Base-by-base conservation (phyloP, 1,140 invertebrate species). In the Aleiodes sp. region DNA sequence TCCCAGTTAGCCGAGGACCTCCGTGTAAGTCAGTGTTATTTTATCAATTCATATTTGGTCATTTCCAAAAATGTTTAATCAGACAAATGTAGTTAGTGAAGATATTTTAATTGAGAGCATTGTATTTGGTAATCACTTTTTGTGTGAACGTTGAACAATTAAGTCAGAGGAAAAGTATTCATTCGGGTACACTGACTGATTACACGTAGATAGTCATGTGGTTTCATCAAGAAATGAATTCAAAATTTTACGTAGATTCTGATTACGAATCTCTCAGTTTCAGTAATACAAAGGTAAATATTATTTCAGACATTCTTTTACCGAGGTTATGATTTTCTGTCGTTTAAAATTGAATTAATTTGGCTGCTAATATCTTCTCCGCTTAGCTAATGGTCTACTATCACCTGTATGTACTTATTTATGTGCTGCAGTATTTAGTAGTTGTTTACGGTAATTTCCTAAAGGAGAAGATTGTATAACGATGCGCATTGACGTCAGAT, bases 201-300 rank as follows among this genome's bases (percentile, higher is more conserved):
- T 26, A 61, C 65, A 12, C 52, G 21, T 56, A n/a, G 1, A 29
- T 9, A 60, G 70, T 33, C 37, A 82, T 82, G 80, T 77, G 80
- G 78, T 79, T 73, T 61, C 78, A 73, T 70, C 73, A 72, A 33
- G 78, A 82, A 43, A 76, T 41, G 59, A 79, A 75, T 56, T 82
- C 81, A 10, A 68, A 78, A 7, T 82, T 82, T 62, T 82, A 82
- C 37, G 75, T 82, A n/a, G 75, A 82, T 12, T 77, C 78, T 3
- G 73, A 76, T 52, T 72, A 72, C 46, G 76, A 75, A 9, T 70
- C 76, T 8, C 12, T 73, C 8, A 73, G 66, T 31, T 19, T 71
- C 4, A 65, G 63, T 14, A 73, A 75, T 33, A 46, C 57, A 2
- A 71, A 76, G 79, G 80, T 82, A 73, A 72, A 29, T 24, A 28